Base-by-base conservation (phyloP, 1,140 invertebrate genomes). In the Lepeophtheirus salmonis region DNA sequence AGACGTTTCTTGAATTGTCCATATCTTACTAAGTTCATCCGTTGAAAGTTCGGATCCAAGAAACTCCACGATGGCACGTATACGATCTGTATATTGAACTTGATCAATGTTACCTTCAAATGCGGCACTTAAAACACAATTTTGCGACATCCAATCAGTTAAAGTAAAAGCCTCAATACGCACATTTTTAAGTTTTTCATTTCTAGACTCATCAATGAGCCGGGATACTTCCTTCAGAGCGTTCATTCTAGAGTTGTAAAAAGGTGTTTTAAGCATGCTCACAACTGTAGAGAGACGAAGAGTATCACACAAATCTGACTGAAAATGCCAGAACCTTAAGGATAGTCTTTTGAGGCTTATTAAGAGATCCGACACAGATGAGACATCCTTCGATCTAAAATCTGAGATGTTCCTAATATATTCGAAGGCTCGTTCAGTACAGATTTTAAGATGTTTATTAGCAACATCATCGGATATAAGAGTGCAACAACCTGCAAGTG, bases 71-170 rank as follows among this genome's bases (percentile, higher is more conserved):
- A 76, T 71, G 16, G 71, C 70, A 65, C 76, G 76, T 55, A 77
- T 72, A 66, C 75, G 73, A 62, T 77, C 75, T 66, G 74, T 75
- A 65, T 77, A 77, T 64, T 77, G 75, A 30, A 71, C 72, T 63
- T 77, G 75, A 65, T 77, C 76, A 58, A 77, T 74, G 67, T 76
- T 77, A 13, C 74, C 75, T 72, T 77, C 76, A 16, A 77, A 67
- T 21, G 74, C 75, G 59, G 76, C 71, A 3, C 72, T 73, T 3
- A 78, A 65, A 16, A 78, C 68, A 64, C 69, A 66, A 62, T 74
- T 72, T 24, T 74, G 70, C 18, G 74, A 70, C 60, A 78, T 67
- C 75, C 76, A 78, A 51, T 75, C 70, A n/a, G 72, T 67, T 22
- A 78, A 68, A 56, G 69, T 69, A 20, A 73, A 69, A 10, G 67